phyloP scores from a whole-genome alignment of 92 coral and sea anemone species.

The Palythoa grandis region DNA sequence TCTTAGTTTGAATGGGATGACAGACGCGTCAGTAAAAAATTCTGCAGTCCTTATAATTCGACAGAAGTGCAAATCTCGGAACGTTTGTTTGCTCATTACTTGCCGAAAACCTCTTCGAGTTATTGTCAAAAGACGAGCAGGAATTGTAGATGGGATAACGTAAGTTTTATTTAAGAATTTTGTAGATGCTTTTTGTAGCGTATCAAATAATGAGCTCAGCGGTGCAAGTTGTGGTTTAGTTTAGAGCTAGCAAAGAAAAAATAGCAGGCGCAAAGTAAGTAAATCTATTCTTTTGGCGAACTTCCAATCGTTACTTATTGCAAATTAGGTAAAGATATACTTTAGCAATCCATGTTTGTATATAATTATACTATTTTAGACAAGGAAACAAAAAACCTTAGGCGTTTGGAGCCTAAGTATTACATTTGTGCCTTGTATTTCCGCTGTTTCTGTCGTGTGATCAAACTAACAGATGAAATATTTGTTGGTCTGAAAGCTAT shows the following conservation, averaged over 20 bases:
- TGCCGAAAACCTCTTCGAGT: conserved; percentile 28
- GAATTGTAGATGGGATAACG: conserved; percentile 7
- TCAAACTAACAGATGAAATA: background rate
- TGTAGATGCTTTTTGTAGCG: background rate
- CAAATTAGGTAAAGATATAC: background rate
- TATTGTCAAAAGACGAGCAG: conserved; percentile 25
- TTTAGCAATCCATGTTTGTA: background rate
- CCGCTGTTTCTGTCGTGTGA: background rate
- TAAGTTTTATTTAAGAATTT: conserved; percentile 4
- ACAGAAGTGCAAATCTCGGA: conserved; percentile 32
- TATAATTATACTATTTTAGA: background rate
- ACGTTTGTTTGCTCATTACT: conserved; percentile 17
- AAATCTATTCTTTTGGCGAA: background rate
- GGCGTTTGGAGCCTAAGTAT: background rate
- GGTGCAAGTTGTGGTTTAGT: background rate
- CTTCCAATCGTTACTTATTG: background rate
- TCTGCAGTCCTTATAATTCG: conserved; percentile 26
- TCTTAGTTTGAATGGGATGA: conserved; percentile 20
- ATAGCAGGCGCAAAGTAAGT: background rate
- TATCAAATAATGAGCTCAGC: background rate
- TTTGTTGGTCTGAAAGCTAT: background rate
- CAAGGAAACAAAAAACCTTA: background rate
- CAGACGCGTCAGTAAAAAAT: conserved; percentile 7
- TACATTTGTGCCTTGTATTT: background rate
- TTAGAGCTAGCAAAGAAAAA: background rate